A percentile compares a stretch with the other conserved stretches of the same genome.
phyloP scores from a whole-genome alignment of 2,888 invertebrate genomes.

The Cheilosia pagana region DNA sequence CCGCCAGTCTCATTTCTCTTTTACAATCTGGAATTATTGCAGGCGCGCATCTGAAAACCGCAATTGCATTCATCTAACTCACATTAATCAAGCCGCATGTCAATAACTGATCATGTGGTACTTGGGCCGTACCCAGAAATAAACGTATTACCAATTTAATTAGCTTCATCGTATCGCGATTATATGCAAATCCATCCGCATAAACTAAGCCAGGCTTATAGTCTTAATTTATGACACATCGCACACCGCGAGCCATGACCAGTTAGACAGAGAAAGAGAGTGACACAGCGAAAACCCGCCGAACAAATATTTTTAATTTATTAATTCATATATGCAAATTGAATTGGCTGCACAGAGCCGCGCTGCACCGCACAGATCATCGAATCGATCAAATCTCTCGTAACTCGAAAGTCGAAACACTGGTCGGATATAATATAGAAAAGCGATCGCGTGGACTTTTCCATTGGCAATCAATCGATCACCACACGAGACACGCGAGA shows the following conservation, averaged over 20 bases:
- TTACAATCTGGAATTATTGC: conserved; percentile 31
- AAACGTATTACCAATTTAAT: conserved; percentile 69
- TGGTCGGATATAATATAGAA: conserved; percentile 41
- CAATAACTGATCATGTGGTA: conserved; percentile 64
- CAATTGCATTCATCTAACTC: conserved; percentile 28
- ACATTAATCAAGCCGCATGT: conserved; percentile 65
- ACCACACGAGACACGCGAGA: conserved; percentile 19
- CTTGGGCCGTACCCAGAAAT: conserved; percentile 61
- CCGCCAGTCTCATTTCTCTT: conserved; percentile 43
- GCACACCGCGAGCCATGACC: neutral
- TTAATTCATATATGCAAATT: conserved; percentile 61
- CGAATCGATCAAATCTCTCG: conserved; percentile 53
- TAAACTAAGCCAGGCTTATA: conserved; percentile 55
- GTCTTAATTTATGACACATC: conserved; percentile 62
- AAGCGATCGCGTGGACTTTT: conserved; percentile 37
- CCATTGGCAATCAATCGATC: conserved; percentile 62
- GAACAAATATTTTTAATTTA: conserved; percentile 61
- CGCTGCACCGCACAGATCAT: conserved; percentile 26
- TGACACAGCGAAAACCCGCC: conserved; percentile 27
- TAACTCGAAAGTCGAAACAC: conserved; percentile 32
- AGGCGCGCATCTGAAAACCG: conserved; percentile 8
- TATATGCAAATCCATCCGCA: conserved; percentile 63
- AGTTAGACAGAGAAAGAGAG: conserved; percentile 5
- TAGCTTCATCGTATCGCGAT: conserved; percentile 55
- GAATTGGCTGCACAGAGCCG: conserved; percentile 10